These are phyloP conservation scores for Phocides pigmalion DNA, from an alignment of 1,140 invertebrate genomes.

Conservation along the genomic window DNA sequence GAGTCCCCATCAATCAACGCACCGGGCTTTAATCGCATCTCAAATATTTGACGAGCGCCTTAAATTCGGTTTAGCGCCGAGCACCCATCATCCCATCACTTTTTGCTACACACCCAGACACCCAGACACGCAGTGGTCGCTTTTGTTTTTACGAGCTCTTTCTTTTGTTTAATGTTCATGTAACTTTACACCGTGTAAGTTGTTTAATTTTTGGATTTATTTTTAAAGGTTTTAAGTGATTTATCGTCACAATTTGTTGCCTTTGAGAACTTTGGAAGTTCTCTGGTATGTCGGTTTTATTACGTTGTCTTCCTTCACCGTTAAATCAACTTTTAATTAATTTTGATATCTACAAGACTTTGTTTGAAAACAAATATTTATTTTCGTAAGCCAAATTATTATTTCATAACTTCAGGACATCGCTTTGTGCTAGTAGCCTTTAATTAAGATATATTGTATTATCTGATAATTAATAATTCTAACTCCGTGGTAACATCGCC, in stretches of 20 bases:
- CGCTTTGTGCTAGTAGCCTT: too few species aligned
- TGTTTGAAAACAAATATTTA: too few species aligned
- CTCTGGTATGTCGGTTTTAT: too few species aligned
- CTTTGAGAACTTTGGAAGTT: too few species aligned
- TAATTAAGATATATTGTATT: too few species aligned
- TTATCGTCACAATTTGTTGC: neutral
- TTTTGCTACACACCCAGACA: slow-evolving; percentile 64
- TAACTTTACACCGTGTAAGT: slow-evolving; percentile 17
- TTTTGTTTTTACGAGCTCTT: slow-evolving; percentile 36
- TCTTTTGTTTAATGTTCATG: slow-evolving; percentile 21
- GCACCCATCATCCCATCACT: slow-evolving; percentile 33
- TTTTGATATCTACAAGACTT: too few species aligned
- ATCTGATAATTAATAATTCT: too few species aligned
- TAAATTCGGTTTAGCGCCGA: slow-evolving; percentile 57
- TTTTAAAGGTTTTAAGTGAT: neutral
- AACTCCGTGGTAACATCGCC: too few species aligned
- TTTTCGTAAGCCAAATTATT: too few species aligned
- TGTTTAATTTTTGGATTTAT: neutral
- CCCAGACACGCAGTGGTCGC: slow-evolving; percentile 31
- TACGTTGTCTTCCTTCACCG: too few species aligned
- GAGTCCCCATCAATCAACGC: slow-evolving; percentile 65
- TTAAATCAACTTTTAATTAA: too few species aligned
- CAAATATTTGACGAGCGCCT: slow-evolving; percentile 65
- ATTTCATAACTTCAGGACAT: too few species aligned
- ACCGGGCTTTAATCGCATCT: slow-evolving; percentile 60